phyloP scores from a whole-genome alignment of 30 jellyfish, hydroid and myxozoan species.

The Aurelia coerulea region DNA sequence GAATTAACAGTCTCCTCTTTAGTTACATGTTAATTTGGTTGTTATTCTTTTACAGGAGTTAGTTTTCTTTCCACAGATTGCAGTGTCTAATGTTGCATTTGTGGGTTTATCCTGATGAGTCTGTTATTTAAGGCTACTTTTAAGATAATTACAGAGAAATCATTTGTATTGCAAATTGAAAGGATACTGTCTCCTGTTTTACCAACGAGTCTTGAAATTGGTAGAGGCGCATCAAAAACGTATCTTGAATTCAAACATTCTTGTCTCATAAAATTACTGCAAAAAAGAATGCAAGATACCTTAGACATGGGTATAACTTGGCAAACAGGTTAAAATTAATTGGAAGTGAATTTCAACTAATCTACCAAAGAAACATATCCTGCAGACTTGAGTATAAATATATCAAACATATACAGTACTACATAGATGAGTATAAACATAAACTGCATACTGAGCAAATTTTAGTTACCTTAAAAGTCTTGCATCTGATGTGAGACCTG shows the following conservation, averaged over 20 bases:
- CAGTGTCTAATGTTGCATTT: no score
- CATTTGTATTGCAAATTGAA: neutral
- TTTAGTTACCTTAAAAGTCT: constrained; percentile 81
- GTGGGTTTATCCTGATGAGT: no score
- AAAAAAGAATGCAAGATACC: constrained; percentile 1
- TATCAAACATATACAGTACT: neutral
- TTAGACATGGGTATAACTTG: neutral
- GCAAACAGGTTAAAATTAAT: neutral
- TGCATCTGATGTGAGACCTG: constrained; percentile 99
- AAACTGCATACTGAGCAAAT: neutral
- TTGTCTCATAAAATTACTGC: constrained; percentile 89
- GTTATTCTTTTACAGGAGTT: no score
- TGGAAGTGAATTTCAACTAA: neutral
- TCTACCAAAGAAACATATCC: no score
- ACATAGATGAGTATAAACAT: neutral
- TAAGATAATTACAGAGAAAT: neutral
- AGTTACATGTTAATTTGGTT: no score
- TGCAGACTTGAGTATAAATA: no score
- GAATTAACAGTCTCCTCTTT: no score
- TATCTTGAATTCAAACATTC: constrained; percentile 95
- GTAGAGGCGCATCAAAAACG: constrained; percentile 84
- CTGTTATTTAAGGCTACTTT: no score
- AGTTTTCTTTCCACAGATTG: no score
- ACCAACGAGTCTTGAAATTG: constrained; percentile 93
- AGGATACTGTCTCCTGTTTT: constrained; percentile 96